Base-by-base conservation (phyloP, 2,113 vertebrate species). In the Entelurus aequoreus region DNA sequence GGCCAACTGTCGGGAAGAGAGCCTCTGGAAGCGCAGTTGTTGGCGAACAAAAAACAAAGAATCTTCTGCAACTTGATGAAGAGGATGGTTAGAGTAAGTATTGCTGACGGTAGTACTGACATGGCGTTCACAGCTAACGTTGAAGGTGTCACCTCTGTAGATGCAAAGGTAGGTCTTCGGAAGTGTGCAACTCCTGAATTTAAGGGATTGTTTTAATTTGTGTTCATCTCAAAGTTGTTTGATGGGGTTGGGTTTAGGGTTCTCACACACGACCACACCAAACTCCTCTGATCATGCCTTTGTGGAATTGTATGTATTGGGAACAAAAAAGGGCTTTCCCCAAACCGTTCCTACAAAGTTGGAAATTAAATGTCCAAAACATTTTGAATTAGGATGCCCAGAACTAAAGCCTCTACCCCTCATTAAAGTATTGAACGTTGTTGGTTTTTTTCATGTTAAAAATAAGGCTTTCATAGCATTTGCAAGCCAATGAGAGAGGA, bases 401-500 rank as follows among this genome's bases (percentile, higher is more conserved):
- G 6, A 15, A 37, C 8, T 38, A 8, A 10, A 10, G 14, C 35
- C 7, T 54, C 36, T 15, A 15, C 36, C 4, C 38, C 36, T n/a
- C 8, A 9, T 57, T 57, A 10, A 42, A 19, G 19, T 10, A 42
- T 42, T 44, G 15, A 57, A 2, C 3, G 28, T 57, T 57, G n/a
- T 57, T 57, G n/a, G 19, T 42, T 40, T 10, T 42, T 42, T 42
- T 42, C 40, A 42, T 42, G 40, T 42, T 6, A 42, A 42, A 9
- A 42, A 57, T 21, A 16, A 11, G 21, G 44, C 2, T 44, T 44
- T 44, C 10, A 11, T 6, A 21, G 42, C 38, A 44, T 44, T 40
- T 44, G 6, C 4, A 71, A 55, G 15, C 48, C 68, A 59, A 36
- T 55, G 60, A 61, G 16, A 42, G 35, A 56, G 40, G 61, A 6